Conservation (phyloP, 2,888 invertebrate genomes). For the Eristalis arbustorum region DNA sequence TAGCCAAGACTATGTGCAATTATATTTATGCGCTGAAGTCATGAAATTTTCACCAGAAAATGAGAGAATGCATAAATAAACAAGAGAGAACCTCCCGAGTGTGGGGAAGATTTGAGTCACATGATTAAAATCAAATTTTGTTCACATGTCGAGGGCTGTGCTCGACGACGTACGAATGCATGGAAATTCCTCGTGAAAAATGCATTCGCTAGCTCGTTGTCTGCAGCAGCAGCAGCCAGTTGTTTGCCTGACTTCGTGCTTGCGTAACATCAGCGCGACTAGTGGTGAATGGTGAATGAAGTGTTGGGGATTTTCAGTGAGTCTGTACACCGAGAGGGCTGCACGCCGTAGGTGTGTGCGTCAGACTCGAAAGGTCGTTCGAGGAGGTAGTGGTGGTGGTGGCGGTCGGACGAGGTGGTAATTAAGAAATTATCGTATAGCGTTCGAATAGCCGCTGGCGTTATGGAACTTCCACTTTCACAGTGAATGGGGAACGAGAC, state of each 20-base stretch:
- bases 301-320: constrained; percentile 44
- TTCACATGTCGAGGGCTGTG: not conserved
- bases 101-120: constrained; percentile 22
- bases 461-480: not conserved
- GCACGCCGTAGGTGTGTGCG: constrained; percentile 6
- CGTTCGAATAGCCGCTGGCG: not conserved
- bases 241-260: not conserved
- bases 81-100: constrained; percentile 1
- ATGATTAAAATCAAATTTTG: not conserved
- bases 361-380: constrained; percentile 24
- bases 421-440: constrained; percentile 29
- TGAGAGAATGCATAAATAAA: constrained; percentile 64
- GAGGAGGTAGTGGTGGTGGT: not conserved
- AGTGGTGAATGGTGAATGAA: not conserved
- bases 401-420: not conserved
- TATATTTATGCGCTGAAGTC: constrained; percentile 56
- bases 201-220: not conserved
- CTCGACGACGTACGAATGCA: not conserved
- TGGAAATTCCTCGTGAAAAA: not conserved
- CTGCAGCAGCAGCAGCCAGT: not conserved
- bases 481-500: not conserved
- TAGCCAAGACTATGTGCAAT: constrained; percentile 31
- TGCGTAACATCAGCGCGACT: not conserved
- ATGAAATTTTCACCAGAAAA: constrained; percentile 65
- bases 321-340: not conserved